Percentiles rank a stretch among this genome's conserved stretches.
These are phyloP conservation scores for Muscicapa adusta DNA, from an alignment of 2,113 vertebrate genomes.

Conservation along the genomic window DNA sequence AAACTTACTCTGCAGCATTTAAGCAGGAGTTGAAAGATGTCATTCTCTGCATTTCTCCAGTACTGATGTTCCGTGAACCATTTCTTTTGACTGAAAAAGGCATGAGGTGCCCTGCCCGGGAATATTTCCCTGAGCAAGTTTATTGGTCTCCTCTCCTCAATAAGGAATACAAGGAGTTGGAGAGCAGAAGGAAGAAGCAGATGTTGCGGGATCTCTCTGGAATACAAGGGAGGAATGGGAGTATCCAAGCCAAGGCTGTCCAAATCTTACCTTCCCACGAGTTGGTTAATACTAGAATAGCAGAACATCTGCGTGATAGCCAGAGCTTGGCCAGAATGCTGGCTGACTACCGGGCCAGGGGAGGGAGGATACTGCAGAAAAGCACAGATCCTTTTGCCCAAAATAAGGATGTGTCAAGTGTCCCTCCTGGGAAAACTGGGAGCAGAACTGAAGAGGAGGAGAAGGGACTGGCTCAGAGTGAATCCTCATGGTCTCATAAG, in stretches of 20 bases:
- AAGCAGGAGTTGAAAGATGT: constrained; percentile 95
- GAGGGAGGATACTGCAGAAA: constrained; percentile 87
- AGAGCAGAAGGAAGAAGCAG: constrained; percentile 88
- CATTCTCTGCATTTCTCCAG: constrained; percentile 93
- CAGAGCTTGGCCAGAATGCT: constrained; percentile 87
- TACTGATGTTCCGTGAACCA: constrained; percentile 88
- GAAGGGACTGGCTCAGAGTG: constrained; percentile 72
- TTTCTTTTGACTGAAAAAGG: constrained; percentile 87
- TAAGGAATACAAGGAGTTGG: constrained; percentile 90
- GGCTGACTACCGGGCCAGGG: constrained; percentile 91
- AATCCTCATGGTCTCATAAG: constrained; percentile 84
- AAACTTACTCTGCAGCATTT: constrained; percentile 85
- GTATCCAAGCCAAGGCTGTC: constrained; percentile 69
- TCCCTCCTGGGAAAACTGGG: constrained; percentile 61
- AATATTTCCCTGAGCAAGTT: constrained; percentile 94
- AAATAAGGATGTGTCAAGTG: constrained; percentile 49
- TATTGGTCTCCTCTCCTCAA: constrained; percentile 92
- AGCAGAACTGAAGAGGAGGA: constrained; percentile 83
- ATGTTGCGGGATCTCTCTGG: constrained; percentile 85
- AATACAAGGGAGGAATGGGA: constrained; percentile 79
- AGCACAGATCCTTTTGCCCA: constrained; percentile 81
- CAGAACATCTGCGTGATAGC: constrained; percentile 82
- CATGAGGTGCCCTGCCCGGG: constrained; percentile 89
- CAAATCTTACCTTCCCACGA: constrained; percentile 86
- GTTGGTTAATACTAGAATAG: constrained; percentile 84